A percentile compares a stretch with the other conserved stretches of the same genome.
Conservation (phyloP, 2,113 vertebrate species). For the Brachypodius melanocephalos region DNA sequence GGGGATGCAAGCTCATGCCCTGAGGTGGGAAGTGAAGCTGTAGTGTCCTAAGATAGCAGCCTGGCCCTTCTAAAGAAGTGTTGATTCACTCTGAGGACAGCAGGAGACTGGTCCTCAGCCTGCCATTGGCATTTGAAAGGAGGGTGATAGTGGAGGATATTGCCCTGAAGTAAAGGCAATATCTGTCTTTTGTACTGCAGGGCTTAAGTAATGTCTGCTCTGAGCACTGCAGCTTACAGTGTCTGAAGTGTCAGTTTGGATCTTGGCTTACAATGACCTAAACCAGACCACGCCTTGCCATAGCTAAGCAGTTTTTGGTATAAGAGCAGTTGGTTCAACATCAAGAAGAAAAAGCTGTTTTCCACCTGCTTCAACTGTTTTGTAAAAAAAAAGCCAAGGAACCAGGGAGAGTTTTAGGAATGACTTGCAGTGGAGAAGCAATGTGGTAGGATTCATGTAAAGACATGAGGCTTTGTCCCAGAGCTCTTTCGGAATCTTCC, state of each 20-base stretch:
- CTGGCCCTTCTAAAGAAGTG: background rate
- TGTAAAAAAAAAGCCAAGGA: background rate
- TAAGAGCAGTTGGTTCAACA: background rate
- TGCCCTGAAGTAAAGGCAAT: background rate
- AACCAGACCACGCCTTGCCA: background rate
- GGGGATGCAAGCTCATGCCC: background rate
- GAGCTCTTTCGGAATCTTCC: background rate
- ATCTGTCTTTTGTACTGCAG: background rate
- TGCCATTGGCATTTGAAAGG: constrained; percentile 27
- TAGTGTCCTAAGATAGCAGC: constrained; percentile 48
- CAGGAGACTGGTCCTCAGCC: background rate
- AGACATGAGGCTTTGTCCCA: background rate
- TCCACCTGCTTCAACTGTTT: background rate
- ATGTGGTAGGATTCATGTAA: background rate
- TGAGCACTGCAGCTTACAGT: background rate
- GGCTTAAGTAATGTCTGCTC: background rate
- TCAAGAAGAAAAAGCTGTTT: background rate
- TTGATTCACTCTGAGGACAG: constrained; percentile 4
- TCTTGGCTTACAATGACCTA: background rate
- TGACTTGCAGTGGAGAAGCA: background rate
- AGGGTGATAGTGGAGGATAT: background rate
- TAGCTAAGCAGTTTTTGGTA: background rate
- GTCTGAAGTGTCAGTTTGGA: background rate
- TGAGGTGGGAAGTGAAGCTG: background rate
- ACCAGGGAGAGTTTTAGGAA: background rate